These are phyloP conservation scores for Anguilla marmorata DNA, from an alignment of 2,797 vertebrate species.

Conservation along the genomic window DNA sequence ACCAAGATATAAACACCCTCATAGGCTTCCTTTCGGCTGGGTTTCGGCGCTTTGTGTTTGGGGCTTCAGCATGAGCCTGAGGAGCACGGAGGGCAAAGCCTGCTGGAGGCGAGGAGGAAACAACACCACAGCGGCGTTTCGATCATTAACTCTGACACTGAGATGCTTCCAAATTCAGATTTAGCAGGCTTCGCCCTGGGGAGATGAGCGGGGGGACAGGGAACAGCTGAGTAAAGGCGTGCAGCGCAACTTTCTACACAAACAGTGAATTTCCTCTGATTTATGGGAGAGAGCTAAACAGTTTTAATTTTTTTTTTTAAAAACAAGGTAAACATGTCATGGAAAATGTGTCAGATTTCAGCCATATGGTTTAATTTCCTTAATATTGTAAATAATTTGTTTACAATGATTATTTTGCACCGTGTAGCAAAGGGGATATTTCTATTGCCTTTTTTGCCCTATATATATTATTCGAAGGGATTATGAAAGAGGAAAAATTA, in stretches of 20 bases:
- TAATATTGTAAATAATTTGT: slow-evolving; percentile 32
- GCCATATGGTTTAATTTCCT: slow-evolving; percentile 1
- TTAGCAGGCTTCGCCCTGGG: neutral
- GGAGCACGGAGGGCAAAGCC: slow-evolving; percentile 19
- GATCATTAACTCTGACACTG: slow-evolving; percentile 8
- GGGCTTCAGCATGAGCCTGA: neutral
- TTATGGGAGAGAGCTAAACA: neutral
- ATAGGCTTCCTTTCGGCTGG: neutral
- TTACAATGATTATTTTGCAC: slow-evolving; percentile 21
- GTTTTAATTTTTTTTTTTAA: neutral
- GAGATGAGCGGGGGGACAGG: neutral
- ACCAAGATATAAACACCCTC: slow-evolving; percentile 58
- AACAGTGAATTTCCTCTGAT: neutral
- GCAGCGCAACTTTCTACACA: neutral
- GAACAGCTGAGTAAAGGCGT: neutral
- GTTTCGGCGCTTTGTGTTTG: neutral
- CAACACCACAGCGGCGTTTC: neutral
- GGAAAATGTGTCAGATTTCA: slow-evolving; percentile 2
- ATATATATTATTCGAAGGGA: slow-evolving; percentile 8
- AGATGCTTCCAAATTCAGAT: slow-evolving; percentile 7
- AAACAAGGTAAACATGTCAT: neutral
- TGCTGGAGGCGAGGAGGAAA: slow-evolving; percentile 10
- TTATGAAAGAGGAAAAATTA: slow-evolving; percentile 1
- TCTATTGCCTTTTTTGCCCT: neutral
- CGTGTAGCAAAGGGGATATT: slow-evolving; percentile 22